These are phyloP conservation scores for Ardeotis arabs DNA, from an alignment of 2,113 vertebrate species.

Conservation along the genomic window DNA sequence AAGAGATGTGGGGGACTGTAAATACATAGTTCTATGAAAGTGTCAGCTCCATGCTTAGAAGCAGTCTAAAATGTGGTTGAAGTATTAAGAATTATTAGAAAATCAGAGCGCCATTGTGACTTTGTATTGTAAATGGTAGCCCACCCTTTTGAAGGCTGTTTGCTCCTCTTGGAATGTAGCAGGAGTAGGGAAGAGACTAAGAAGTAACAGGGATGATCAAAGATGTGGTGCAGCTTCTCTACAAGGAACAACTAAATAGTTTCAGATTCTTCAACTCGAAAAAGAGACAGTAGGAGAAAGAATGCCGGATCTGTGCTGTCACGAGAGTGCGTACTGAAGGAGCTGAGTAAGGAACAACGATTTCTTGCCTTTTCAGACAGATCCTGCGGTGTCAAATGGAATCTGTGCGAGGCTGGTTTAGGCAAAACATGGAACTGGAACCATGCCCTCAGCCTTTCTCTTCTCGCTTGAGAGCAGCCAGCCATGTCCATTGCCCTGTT, in stretches of 20 bases:
- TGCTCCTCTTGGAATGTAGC: background rate
- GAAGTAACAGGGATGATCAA: background rate
- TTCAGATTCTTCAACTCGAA: background rate
- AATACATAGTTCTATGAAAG: background rate
- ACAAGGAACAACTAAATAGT: background rate
- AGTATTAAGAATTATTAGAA: background rate
- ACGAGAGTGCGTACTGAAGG: background rate
- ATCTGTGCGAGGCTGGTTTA: rapidly evolving
- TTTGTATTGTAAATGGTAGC: background rate
- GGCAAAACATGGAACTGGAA: background rate
- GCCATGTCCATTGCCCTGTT: rapidly evolving
- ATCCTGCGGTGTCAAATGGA: background rate
- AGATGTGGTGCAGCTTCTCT: background rate
- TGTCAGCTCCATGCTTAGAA: background rate
- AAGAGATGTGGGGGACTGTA: background rate
- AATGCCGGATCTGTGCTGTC: background rate
- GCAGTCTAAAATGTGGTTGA: background rate
- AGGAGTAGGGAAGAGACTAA: background rate
- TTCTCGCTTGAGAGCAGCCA: background rate
- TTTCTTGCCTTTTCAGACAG: background rate
- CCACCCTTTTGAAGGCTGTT: background rate
- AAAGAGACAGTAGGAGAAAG: background rate
- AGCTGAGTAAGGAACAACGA: background rate
- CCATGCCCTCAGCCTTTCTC: background rate
- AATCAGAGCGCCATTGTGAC: background rate